Percentiles rank a stretch among this genome's conserved stretches.
phyloP scores from a whole-genome alignment of 2,113 vertebrate genomes.

The Microtus ochrogaster region DNA sequence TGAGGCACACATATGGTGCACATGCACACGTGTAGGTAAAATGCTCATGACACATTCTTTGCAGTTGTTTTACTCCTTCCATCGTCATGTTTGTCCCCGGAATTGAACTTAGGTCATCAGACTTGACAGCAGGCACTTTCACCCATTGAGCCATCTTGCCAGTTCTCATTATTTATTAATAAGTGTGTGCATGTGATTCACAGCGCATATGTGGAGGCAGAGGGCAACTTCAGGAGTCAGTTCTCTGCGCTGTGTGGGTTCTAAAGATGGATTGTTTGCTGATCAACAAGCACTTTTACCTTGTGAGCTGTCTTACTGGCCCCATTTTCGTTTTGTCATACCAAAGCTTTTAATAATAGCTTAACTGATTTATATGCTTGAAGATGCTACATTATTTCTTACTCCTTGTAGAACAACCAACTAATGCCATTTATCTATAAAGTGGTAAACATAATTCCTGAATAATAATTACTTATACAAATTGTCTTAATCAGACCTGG shows the following conservation, averaged over 20 bases:
- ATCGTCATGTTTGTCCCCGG: no score
- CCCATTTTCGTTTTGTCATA: neutral
- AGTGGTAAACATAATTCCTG: neutral
- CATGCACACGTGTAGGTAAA: neutral
- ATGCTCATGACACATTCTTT: neutral
- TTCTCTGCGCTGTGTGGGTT: neutral
- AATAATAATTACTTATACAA: neutral
- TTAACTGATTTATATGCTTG: neutral
- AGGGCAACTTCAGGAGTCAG: neutral
- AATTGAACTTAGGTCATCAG: neutral
- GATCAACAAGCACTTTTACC: neutral
- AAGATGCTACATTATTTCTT: constrained; percentile 13
- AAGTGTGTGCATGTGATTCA: neutral
- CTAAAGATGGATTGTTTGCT: no score
- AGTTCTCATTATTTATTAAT: neutral
- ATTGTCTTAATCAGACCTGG: neutral
- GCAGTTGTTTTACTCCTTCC: neutral
- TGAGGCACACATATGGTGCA: no score
- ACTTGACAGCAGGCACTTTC: neutral
- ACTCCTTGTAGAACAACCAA: neutral
- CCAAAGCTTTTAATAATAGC: neutral
- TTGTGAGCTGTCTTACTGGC: neutral
- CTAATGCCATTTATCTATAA: neutral
- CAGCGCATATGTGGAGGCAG: neutral
- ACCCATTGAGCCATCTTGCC: neutral